Evolutionary conservation across 2,113 vertebrate species (phyloP), one percentile per base, ranked within the genome.

Genomic region (Melanerpes formicivorus): DNA sequence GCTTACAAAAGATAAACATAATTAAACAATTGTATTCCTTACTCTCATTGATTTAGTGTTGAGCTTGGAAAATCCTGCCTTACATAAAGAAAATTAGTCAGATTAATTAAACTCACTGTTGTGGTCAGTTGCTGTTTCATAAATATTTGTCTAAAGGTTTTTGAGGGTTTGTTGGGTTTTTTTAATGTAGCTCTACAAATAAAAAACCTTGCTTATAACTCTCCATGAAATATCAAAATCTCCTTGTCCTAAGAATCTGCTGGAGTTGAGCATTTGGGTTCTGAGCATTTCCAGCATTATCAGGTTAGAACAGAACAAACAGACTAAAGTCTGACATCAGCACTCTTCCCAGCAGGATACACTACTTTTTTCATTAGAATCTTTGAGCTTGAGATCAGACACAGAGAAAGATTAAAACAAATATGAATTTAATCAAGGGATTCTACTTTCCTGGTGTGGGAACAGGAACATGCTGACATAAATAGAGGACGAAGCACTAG

Each of bases 361-460:
- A 95, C 87, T 93, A 91, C 96, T 97, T 97, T 98, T 97, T 98
- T 97, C 95, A 97, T 98, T 97, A 97, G 97, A 97, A 98, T 98
- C 98, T 98, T 98, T 98, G 97, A 98, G 97, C 96, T 93, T 8
- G 75, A 98, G 98, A 98, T 98, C 98, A 98, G 98, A 98, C 97
- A 97, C 96, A 95, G 96, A 93, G 96, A 97, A 98, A 99, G 98
- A 99, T 99, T 99, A 99, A 99, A 99, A 99, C 98, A 99, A 99
- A 99, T 98, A 98, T 98, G 98, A 98, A 98, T 99, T 99, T 99
- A 99, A 99, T 99, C 98, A 99, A 98, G 98, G 97, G 98, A 98
- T 97, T 98, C 96, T 97, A 98, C 97, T 97, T 97, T 98, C 98
- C 98, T 97, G 98, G 97, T 98, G 98, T 97, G 97, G 97, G 96